Evolutionary conservation across 2,888 invertebrate genomes (phyloP).

Genomic region (Toxonevra muliebris): DNA sequence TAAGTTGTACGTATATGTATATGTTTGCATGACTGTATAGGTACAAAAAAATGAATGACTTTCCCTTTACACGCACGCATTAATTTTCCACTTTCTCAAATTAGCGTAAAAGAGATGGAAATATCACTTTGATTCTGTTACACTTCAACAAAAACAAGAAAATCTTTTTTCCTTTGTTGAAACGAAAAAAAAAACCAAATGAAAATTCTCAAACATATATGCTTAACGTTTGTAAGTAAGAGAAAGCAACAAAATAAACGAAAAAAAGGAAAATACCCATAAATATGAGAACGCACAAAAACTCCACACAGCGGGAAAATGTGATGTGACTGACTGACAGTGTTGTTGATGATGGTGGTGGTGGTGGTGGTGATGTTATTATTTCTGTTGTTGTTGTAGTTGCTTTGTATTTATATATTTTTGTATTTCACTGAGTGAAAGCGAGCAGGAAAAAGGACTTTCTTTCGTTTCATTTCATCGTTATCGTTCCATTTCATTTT

Average conservation of each 20-base stretch:
- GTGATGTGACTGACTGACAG: neutral
- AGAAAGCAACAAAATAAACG: constrained; percentile 13
- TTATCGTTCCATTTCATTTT: neutral
- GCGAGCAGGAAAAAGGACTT: constrained; percentile 31
- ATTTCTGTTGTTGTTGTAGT: constrained; percentile 26
- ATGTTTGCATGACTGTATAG: neutral
- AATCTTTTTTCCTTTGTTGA: neutral
- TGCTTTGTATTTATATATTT: constrained; percentile 10
- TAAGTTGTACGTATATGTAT: neutral
- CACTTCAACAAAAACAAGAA: constrained; percentile 18
- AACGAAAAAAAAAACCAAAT: no score
- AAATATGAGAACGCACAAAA: neutral
- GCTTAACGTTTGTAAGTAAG: constrained; percentile 3
- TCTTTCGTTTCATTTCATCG: constrained; percentile 12
- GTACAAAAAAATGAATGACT: neutral
- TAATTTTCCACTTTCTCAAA: neutral
- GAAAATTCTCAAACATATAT: constrained; percentile 1
- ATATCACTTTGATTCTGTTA: constrained; percentile 8
- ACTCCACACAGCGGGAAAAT: neutral
- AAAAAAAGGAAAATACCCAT: constrained; percentile 13
- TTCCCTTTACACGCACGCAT: neutral
- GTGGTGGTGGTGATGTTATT: constrained; percentile 11
- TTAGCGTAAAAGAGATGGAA: neutral
- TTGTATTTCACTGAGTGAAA: constrained; percentile 10
- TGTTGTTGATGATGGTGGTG: constrained; percentile 4